Conservation (phyloP, 2,113 vertebrate genomes). For the Oxyruncus cristatus region DNA sequence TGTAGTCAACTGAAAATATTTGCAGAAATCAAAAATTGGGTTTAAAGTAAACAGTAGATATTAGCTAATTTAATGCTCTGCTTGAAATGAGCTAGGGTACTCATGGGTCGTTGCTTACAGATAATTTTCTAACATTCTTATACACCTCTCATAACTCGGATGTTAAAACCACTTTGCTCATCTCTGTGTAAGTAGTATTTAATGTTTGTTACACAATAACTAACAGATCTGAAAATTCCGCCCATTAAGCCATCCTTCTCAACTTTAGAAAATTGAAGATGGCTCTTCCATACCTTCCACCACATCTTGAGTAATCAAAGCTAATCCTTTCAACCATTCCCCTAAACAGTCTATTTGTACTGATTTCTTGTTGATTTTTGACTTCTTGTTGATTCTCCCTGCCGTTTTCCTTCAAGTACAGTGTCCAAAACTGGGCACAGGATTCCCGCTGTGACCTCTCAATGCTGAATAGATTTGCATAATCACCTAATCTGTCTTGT, state of each 20-base stretch:
- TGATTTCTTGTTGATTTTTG: neutral
- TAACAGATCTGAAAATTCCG: neutral
- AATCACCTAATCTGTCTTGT: neutral
- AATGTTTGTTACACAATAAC: neutral
- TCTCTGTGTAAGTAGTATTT: neutral
- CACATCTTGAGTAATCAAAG: neutral
- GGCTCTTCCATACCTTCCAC: neutral
- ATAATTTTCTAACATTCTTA: neutral
- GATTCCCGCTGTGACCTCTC: neutral
- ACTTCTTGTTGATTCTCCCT: neutral
- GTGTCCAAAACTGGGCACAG: neutral
- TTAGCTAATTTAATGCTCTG: neutral
- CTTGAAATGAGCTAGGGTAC: neutral
- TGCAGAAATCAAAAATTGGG: neutral
- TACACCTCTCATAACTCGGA: neutral
- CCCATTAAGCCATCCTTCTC: neutral
- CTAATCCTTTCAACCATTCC: neutral
- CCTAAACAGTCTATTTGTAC: neutral
- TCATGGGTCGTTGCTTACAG: neutral
- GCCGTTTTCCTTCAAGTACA: neutral
- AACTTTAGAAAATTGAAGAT: neutral
- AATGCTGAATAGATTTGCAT: neutral
- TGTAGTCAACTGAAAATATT: neutral
- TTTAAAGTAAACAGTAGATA: neutral
- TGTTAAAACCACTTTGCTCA: neutral